Evolutionary conservation across 2,888 invertebrate species (phyloP).

Genomic region (Sepioteuthis lessoniana): DNA sequence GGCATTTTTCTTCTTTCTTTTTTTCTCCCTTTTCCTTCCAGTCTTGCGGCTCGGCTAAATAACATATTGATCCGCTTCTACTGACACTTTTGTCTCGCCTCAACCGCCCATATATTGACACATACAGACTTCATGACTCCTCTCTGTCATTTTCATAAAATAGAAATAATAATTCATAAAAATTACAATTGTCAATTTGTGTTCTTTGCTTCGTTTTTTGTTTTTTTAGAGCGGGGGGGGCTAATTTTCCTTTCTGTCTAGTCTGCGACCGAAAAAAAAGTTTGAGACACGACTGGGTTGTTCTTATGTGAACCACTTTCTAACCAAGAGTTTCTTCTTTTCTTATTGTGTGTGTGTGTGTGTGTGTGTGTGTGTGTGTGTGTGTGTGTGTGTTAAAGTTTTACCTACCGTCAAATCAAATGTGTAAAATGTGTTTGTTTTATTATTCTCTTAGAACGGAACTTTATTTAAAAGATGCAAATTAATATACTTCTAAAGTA

Average conservation of each 20-base stretch:
- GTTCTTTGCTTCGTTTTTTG: background rate
- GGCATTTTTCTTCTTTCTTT: too few species aligned
- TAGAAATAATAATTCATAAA: background rate
- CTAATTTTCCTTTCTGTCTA: background rate
- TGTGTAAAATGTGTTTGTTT: too few species aligned
- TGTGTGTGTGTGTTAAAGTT: too few species aligned
- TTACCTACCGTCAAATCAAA: too few species aligned
- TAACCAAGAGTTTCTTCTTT: too few species aligned
- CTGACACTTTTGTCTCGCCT: background rate
- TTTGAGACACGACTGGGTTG: background rate
- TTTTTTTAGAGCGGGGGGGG: background rate
- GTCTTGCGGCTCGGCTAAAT: too few species aligned
- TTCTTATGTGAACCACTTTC: background rate
- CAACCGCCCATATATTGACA: background rate
- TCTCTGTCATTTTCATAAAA: background rate
- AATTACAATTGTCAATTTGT: background rate
- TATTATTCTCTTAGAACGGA: too few species aligned
- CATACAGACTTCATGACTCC: background rate
- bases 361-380: background rate
- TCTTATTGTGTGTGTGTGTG: background rate
- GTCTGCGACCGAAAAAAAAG: background rate
- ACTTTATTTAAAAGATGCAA: too few species aligned
- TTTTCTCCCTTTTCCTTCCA: too few species aligned
- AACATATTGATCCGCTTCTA: background rate
- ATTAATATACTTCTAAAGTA: too few species aligned